A percentile compares a stretch with the other conserved stretches of the same genome.
These are phyloP conservation scores for Adrianichthys oophorus DNA, from an alignment of 2,797 vertebrate species.

Conservation along the genomic window DNA sequence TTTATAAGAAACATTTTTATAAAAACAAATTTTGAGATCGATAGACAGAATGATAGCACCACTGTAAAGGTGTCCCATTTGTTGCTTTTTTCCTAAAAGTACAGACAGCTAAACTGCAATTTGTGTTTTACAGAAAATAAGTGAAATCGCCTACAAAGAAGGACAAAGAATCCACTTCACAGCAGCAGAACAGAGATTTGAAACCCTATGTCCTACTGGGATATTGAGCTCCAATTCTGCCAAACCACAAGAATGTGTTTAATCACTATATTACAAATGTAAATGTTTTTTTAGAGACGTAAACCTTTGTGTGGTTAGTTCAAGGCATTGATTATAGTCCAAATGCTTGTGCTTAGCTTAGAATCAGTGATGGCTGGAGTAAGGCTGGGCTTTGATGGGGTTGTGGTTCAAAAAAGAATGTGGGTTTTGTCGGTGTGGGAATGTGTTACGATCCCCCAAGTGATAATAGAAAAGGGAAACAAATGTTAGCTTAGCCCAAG, in stretches of 20 bases:
- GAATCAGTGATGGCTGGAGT: constrained; percentile 8
- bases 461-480: constrained; percentile 10
- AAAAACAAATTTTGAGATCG: no score
- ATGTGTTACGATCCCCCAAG: neutral
- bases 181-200: neutral
- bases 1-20: no score
- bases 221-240: neutral
- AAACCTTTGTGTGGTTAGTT: constrained; percentile 2
- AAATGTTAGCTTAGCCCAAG: constrained; percentile 14
- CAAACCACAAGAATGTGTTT: constrained; percentile 2
- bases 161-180: constrained; percentile 3
- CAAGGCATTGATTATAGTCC: neutral
- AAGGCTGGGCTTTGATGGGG: constrained; percentile 12
- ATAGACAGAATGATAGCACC: no score
- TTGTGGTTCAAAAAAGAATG: constrained; percentile 12
- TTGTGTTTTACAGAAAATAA: constrained; percentile 6
- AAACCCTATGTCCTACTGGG: neutral
- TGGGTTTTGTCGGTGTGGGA: constrained; percentile 14
- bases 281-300: constrained; percentile 14
- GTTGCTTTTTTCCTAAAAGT: neutral
- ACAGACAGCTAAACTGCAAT: neutral
- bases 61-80: neutral
- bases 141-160: neutral
- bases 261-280: constrained; percentile 3
- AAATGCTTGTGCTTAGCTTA: constrained; percentile 19